phyloP scores from a whole-genome alignment of 2,888 invertebrate species.

The Volucella inflata region DNA sequence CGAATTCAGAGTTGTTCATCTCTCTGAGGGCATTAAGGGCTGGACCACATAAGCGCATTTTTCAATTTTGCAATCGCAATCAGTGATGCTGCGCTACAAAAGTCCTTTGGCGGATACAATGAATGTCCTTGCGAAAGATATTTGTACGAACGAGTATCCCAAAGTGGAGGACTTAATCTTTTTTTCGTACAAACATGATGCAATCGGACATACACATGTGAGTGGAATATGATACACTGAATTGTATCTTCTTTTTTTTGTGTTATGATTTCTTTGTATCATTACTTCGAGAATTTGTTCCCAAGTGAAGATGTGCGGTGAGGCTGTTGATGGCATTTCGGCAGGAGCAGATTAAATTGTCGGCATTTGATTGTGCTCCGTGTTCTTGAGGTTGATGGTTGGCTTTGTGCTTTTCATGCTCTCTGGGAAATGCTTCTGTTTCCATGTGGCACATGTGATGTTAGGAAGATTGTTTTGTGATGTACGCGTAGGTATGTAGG shows the following conservation, averaged over 20 bases:
- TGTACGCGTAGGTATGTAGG: neutral
- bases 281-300: neutral
- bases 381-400: conserved; percentile 25
- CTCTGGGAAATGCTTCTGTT: conserved; percentile 6
- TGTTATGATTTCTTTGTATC: neutral
- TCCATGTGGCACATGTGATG: conserved; percentile 3
- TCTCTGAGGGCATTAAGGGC: conserved; percentile 23
- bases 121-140: conserved; percentile 15
- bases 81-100: conserved; percentile 1
- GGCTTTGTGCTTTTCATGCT: conserved; percentile 52
- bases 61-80: conserved; percentile 52
- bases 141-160: neutral
- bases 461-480: neutral
- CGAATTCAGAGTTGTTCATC: neutral
- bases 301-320: conserved; percentile 26
- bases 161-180: conserved; percentile 14
- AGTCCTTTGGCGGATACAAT: neutral
- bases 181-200: conserved; percentile 24
- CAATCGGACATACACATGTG: conserved; percentile 34
- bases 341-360: conserved; percentile 56
- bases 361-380: conserved; percentile 33
- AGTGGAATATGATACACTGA: conserved; percentile 29
- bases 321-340: conserved; percentile 13
- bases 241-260: neutral
- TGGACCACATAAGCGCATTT: conserved; percentile 65